These are phyloP conservation scores for Steatocranus sp. DNA, from an alignment of 2,797 vertebrate species.

Conservation along the genomic window DNA sequence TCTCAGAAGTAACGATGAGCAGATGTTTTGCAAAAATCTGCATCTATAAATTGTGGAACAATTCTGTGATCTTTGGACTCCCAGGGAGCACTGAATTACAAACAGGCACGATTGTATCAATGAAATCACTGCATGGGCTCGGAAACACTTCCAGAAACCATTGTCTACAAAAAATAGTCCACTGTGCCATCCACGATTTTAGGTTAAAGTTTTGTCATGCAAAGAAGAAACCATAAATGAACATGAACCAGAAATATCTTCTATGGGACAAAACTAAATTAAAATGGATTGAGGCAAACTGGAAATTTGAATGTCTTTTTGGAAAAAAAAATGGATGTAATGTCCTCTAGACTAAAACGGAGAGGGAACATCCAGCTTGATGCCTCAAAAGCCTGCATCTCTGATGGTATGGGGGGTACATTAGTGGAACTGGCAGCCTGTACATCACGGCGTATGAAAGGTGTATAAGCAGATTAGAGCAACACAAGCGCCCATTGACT, in stretches of 20 bases:
- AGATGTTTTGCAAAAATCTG: neutral
- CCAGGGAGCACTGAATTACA: neutral
- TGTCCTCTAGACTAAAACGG: neutral
- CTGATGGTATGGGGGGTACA: neutral
- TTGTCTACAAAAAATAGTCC: neutral
- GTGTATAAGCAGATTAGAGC: neutral
- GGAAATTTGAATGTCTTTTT: neutral
- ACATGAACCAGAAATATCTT: neutral
- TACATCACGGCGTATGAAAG: neutral
- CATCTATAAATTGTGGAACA: neutral
- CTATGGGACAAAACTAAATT: neutral
- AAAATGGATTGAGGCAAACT: neutral
- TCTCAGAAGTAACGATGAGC: neutral
- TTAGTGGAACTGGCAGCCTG: neutral
- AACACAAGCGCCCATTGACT: neutral
- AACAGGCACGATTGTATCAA: neutral
- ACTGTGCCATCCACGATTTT: neutral
- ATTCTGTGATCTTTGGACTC: neutral
- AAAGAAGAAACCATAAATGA: neutral
- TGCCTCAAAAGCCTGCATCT: neutral
- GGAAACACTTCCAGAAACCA: neutral
- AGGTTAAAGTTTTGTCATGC: neutral
- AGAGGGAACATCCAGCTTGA: neutral
- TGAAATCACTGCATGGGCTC: neutral
- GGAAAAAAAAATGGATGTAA: rapidly evolving